Evolutionary conservation across 2,113 vertebrate species (phyloP).

Genomic region (Forbesichthys agassizii): DNA sequence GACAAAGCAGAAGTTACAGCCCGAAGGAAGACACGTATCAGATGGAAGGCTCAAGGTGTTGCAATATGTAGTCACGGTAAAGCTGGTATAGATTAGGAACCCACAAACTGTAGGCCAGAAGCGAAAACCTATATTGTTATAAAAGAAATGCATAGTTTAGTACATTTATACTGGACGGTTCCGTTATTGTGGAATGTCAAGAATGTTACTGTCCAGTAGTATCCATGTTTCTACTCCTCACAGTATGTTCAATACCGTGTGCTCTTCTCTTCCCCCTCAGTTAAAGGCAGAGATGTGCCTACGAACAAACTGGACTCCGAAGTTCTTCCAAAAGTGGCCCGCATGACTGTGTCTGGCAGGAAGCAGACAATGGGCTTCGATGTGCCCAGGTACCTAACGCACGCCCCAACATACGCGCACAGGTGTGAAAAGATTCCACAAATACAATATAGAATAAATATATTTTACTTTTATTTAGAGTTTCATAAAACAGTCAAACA

Average conservation of each 20-base stretch:
- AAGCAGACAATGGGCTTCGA: conserved; percentile 98
- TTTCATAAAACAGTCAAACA: too few species aligned
- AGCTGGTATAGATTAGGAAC: neutral
- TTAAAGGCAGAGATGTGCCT: conserved; percentile 81
- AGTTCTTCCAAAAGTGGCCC: conserved; percentile 92
- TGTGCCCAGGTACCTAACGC: conserved; percentile 85
- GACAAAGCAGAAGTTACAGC: conserved; percentile 57
- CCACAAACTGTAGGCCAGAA: too few species aligned
- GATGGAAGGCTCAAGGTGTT: conserved; percentile 24
- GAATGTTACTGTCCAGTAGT: neutral
- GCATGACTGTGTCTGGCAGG: conserved; percentile 97
- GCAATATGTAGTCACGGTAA: conserved; percentile 16
- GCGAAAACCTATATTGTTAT: too few species aligned
- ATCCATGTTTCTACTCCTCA: conserved; percentile 35
- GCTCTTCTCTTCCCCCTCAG: conserved; percentile 67
- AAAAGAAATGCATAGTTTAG: too few species aligned
- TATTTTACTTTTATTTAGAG: too few species aligned
- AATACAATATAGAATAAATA: neutral
- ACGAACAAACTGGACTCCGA: conserved; percentile 84
- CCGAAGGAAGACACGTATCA: conserved; percentile 30
- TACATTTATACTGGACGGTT: neutral
- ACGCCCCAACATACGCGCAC: neutral
- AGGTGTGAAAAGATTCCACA: neutral
- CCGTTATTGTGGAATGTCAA: neutral
- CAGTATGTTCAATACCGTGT: too few species aligned